Conservation (phyloP, 2,797 vertebrate species). For the Octomys mimax region DNA sequence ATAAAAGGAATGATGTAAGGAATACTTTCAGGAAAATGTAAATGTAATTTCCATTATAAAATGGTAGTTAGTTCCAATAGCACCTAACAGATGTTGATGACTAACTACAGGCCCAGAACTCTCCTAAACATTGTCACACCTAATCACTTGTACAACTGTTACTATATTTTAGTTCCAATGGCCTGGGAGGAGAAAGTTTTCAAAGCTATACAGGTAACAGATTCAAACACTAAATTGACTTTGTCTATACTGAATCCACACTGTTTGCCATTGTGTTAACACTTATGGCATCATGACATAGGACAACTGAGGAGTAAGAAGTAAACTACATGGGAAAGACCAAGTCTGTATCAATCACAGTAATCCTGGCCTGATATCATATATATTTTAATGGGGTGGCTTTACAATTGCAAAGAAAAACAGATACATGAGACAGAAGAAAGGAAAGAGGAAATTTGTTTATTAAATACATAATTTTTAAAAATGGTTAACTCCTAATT, state of each 20-base stretch:
- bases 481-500: neutral
- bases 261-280: neutral
- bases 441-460: neutral
- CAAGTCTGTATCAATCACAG: neutral
- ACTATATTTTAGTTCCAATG: neutral
- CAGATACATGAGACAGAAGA: neutral
- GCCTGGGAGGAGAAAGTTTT: neutral
- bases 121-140: neutral
- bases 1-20: neutral
- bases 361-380: neutral
- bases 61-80: neutral
- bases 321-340: neutral
- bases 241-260: neutral
- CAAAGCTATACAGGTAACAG: neutral
- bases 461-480: slow-evolving; percentile 5
- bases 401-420: neutral
- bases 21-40: neutral
- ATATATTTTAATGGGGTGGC: neutral
- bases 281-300: neutral
- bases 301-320: neutral
- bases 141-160: neutral
- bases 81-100: neutral
- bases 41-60: neutral
- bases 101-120: neutral
- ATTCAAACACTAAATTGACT: neutral